Evolutionary conservation across 2,797 vertebrate species (phyloP), one percentile per base, ranked within the genome.

Genomic region (Allobates femoralis): DNA sequence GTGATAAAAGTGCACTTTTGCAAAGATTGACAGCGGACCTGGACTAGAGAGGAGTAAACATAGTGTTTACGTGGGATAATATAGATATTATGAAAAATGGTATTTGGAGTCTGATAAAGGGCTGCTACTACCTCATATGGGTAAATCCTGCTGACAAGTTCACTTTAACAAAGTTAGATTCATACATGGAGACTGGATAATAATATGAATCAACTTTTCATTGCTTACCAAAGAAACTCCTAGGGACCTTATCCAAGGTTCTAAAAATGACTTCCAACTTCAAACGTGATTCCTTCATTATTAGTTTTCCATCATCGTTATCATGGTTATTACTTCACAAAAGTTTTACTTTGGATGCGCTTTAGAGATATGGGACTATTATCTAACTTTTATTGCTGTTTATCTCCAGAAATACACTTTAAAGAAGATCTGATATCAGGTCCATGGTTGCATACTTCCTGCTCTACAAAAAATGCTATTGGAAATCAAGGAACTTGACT

Each of bases 351-450:
- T 37, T 46, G 21, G 23, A 77, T 37, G n/a, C 51, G 73, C 21
- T 46, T 74, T 37, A 84, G 55, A 84, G 55, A 84, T 76, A 41
- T 50, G 46, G 23, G 30, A 19, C n/a, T 15, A 55, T 84, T 32
- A 32, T 77, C 58, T 76, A 23, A 64, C 23, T 64, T 69, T 28
- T 41, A 32, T 53, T 51, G 37, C 15, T 62, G 64, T 51, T 14
- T 11, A 53, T 67, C 26, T 51, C 28, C 60, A 55, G 28, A 37
- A 30, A 55, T 32, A 18, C 28, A 85, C 32, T 60, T 23, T 66
- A 77, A 58, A 69, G 66, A 69, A 32, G 64, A 66, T 32, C 18
- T 32, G 64, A 32, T 30, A 66, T 66, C 30, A 32, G 2, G n/a
- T 32, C 64, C 64, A 66, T 18, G 64, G 64, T 30, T 66, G 62